Conservation (phyloP, 23 tunicate genomes). For the Styela clava region DNA sequence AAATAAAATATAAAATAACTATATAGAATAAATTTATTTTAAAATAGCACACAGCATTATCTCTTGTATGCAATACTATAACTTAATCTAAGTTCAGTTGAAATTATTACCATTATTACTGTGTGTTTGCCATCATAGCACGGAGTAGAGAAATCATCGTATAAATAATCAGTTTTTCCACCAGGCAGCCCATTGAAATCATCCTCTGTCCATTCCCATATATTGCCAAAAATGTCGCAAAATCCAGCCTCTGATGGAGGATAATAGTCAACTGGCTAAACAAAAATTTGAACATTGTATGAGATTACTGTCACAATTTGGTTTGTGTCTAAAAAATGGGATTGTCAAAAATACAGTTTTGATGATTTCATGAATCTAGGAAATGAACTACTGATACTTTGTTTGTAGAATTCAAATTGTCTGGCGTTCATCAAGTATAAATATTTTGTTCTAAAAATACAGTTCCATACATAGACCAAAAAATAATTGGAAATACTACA, state of each 20-base stretch:
- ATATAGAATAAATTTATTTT: no score
- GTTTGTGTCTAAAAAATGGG: background rate
- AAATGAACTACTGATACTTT: no score
- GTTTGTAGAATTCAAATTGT: no score
- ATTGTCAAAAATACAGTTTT: background rate
- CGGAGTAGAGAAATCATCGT: constrained; percentile 79
- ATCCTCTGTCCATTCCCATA: constrained; percentile 94
- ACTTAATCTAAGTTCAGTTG: no score
- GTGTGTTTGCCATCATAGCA: constrained; percentile 84
- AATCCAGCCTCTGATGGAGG: constrained; percentile 48
- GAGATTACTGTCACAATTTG: background rate
- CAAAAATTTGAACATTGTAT: background rate
- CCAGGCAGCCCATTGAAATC: constrained; percentile 90
- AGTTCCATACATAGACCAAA: no score
- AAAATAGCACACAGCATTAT: no score
- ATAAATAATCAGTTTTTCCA: constrained; percentile 41
- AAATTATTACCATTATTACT: constrained; percentile 50
- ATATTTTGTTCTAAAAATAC: no score
- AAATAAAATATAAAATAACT: no score
- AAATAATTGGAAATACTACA: no score
- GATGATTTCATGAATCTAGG: background rate
- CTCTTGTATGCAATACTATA: no score
- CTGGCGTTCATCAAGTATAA: no score
- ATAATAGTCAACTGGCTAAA: constrained; percentile 72
- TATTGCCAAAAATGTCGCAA: constrained; percentile 73